Base-by-base conservation (phyloP, 1,140 invertebrate genomes). In the Drosophila nigrodunni region DNA sequence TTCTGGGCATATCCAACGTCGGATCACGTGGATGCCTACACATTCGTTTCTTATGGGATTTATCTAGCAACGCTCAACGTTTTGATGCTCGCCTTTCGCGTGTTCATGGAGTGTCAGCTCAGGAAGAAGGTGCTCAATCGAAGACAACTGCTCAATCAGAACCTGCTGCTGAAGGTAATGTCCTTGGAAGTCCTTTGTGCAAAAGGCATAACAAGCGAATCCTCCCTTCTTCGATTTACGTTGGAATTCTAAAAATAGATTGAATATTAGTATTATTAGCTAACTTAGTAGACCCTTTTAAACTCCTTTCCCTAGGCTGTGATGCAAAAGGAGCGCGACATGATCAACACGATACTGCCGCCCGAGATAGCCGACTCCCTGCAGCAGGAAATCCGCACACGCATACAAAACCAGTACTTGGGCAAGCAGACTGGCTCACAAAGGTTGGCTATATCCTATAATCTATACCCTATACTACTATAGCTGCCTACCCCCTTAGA, bases 271-370 rank as follows among this genome's bases (percentile, higher is more conserved):
- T 15, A n/a, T n/a, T n/a, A n/a, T n/a, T 30, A 30, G 25, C 6
- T 30, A 0, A 30, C 25, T 30, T 30, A 30, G 3, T 30, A 30
- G 25, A 30, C 25, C 25, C 3, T 30, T n/a, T 9, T 9, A n/a
- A 9, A 2, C 13, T 15, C 1, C 9, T 18, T 21, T 11, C 5
- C 15, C 2, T 2, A 80, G 78, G n/a, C 47, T 2, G 47, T 58
- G 0, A 18, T 68, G 41, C 34, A 43, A 7, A 47, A 60, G 34
- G 69, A 97, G 96, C 97, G 98, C 92, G 95, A 96, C 78, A 94
- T 98, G 1, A 95, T 98, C 83, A 94, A 96, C 46, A 98, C 96
- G 70, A 97, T 98, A 77, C 94, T 98, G 37, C 97, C 97, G 0
- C 94, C 95, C 43, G 96, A 97, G 77, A 95, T 98, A 67, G 95